Percentiles rank a stretch among this genome's conserved stretches.
These are phyloP conservation scores for Crotalus helleri DNA, from an alignment of 2,113 vertebrate species.

Conservation along the genomic window DNA sequence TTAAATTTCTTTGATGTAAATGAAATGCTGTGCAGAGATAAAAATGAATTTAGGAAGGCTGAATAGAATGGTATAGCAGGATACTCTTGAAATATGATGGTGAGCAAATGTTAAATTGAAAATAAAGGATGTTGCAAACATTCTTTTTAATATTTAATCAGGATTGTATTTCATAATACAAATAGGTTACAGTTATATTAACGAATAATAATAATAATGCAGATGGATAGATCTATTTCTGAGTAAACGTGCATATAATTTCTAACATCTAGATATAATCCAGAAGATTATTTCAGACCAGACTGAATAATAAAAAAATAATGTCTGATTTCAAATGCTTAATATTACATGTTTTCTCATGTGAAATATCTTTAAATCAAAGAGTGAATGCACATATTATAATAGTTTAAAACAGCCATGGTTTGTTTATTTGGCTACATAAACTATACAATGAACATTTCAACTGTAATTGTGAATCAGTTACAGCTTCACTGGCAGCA, in stretches of 20 bases:
- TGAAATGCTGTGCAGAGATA: background rate
- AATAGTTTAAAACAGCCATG: background rate
- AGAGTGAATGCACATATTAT: background rate
- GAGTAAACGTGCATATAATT: background rate
- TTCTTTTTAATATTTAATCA: background rate
- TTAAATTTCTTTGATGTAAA: constrained; percentile 6
- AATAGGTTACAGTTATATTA: background rate
- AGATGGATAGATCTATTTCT: background rate
- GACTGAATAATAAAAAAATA: background rate
- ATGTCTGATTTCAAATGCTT: background rate
- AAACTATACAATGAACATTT: background rate
- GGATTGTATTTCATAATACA: background rate
- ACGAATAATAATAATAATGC: too few species aligned
- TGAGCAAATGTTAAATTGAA: constrained; percentile 44
- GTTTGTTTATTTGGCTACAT: background rate
- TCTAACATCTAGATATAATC: background rate
- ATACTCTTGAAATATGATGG: background rate
- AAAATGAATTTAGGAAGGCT: background rate
- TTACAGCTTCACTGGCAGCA: background rate
- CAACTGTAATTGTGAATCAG: background rate
- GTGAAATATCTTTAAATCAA: background rate
- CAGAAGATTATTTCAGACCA: background rate
- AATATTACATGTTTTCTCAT: background rate
- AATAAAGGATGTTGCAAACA: background rate
- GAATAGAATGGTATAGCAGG: background rate